Conservation (phyloP, 2,797 vertebrate species). For the Adelosebastes latens region DNA sequence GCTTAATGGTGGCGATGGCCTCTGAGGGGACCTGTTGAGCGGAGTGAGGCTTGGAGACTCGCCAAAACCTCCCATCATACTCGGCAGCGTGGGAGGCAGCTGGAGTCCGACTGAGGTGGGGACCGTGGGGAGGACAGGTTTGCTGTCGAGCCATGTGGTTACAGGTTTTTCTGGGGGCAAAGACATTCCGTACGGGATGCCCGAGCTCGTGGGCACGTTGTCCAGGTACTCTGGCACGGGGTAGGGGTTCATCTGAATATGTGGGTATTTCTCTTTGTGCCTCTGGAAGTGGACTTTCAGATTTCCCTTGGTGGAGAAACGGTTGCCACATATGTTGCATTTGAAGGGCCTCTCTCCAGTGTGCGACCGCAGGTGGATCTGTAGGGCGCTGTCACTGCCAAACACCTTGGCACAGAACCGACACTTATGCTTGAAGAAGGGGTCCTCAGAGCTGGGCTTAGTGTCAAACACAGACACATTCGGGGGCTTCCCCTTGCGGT, state of each 20-base stretch:
- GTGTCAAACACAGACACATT: constrained; percentile 98
- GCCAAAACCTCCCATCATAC: constrained; percentile 86
- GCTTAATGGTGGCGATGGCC: constrained; percentile 94
- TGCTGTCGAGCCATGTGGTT: constrained; percentile 98
- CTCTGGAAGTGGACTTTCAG: constrained; percentile 99
- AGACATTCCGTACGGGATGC: constrained; percentile 99
- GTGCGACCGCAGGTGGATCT: constrained; percentile 98
- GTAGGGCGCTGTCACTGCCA: constrained; percentile 98
- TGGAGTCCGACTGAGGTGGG: constrained; percentile 93
- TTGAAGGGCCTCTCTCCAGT: constrained; percentile 98
- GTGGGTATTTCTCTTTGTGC: constrained; percentile 99
- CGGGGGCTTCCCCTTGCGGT: constrained; percentile 97
- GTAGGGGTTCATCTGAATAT: constrained; percentile 99
- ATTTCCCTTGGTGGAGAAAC: constrained; percentile 99
- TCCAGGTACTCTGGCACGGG: constrained; percentile 99
- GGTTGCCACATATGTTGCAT: constrained; percentile 99
- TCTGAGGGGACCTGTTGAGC: constrained; percentile 93
- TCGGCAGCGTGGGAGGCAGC: constrained; percentile 91
- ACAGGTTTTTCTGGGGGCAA: constrained; percentile 97
- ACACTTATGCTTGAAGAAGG: constrained; percentile 99
- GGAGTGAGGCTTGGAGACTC: constrained; percentile 95
- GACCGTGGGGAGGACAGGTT: constrained; percentile 92
- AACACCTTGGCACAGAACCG: constrained; percentile 99
- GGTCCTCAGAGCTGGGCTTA: constrained; percentile 96
- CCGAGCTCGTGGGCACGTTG: constrained; percentile 98